Evolutionary conservation across 2,888 invertebrate genomes (phyloP).

Genomic region (Sphinx pinastri): DNA sequence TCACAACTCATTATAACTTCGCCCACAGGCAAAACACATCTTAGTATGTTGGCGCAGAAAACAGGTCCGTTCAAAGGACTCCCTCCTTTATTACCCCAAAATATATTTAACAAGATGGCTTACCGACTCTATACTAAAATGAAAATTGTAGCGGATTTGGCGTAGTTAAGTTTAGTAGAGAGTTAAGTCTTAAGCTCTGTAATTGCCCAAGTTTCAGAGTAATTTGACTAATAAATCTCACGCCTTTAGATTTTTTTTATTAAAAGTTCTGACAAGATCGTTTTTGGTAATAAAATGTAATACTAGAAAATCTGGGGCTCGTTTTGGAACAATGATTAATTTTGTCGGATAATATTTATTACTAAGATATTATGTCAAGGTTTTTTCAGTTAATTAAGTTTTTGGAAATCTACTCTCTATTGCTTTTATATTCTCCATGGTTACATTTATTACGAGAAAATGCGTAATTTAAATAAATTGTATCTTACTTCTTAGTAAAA

Average conservation of each 20-base stretch:
- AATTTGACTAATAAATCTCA: constrained; percentile 16
- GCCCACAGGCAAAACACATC: constrained; percentile 46
- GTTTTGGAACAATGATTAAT: constrained; percentile 11
- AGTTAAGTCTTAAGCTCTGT: constrained; percentile 19
- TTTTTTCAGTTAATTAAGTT: background rate
- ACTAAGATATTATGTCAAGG: background rate
- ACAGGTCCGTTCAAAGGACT: constrained; percentile 32
- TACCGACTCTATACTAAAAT: constrained; percentile 1
- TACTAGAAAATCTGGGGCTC: constrained; percentile 1
- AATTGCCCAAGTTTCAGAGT: constrained; percentile 21
- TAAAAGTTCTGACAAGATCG: constrained; percentile 12
- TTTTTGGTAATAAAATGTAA: constrained; percentile 17
- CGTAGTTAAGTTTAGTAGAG: constrained; percentile 15
- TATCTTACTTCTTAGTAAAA: too few relatives aligned
- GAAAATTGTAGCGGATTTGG: constrained; percentile 12
- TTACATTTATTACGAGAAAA: too few relatives aligned
- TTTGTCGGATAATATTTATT: background rate
- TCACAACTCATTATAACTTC: constrained; percentile 64
- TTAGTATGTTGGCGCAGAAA: constrained; percentile 44
- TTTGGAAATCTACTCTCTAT: too few relatives aligned
- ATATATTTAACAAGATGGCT: constrained; percentile 15
- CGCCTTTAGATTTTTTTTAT: constrained; percentile 14
- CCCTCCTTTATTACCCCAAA: constrained; percentile 46
- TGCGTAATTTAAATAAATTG: too few relatives aligned
- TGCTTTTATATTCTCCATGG: too few relatives aligned